Evolutionary conservation across 2,797 vertebrate species (phyloP).

Genomic region (Sebastes matsubarae): DNA sequence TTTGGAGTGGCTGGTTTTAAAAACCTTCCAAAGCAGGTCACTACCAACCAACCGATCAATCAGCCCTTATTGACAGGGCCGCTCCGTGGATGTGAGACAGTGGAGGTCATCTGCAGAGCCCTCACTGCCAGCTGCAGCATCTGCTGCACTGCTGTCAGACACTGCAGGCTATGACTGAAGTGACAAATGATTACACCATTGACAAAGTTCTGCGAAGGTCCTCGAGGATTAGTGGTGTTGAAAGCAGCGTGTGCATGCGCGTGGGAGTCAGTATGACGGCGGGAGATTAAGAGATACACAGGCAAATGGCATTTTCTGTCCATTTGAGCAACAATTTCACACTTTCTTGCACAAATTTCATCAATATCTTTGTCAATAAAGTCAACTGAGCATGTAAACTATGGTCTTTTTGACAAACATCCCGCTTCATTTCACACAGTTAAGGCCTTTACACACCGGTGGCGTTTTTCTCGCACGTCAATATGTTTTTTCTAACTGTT

Average conservation of each 20-base stretch:
- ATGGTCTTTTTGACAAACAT: background rate
- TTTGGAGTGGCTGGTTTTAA: background rate
- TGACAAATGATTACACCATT: conserved; percentile 34
- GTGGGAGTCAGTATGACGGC: background rate
- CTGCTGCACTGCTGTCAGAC: conserved; percentile 21
- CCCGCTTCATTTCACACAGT: background rate
- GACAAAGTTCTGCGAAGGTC: background rate
- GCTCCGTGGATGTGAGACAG: conserved; percentile 16
- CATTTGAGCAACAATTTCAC: background rate
- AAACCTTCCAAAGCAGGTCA: conserved; percentile 39
- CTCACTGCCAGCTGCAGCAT: conserved; percentile 27
- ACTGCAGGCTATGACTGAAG: background rate
- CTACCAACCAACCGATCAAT: conserved; percentile 19
- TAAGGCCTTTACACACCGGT: too few relatives aligned
- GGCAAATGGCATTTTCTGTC: background rate
- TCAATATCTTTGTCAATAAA: background rate
- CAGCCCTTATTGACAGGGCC: conserved; percentile 22
- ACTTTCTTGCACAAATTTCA: background rate
- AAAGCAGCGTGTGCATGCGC: background rate
- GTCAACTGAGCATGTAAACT: background rate
- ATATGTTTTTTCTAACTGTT: too few relatives aligned
- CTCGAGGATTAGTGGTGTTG: background rate
- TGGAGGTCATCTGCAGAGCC: conserved; percentile 29
- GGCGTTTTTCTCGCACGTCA: too few relatives aligned
- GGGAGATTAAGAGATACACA: background rate